A percentile compares a stretch with the other conserved stretches of the same genome.
phyloP scores from a whole-genome alignment of 2,113 vertebrate genomes.

The Perca schrenkii region DNA sequence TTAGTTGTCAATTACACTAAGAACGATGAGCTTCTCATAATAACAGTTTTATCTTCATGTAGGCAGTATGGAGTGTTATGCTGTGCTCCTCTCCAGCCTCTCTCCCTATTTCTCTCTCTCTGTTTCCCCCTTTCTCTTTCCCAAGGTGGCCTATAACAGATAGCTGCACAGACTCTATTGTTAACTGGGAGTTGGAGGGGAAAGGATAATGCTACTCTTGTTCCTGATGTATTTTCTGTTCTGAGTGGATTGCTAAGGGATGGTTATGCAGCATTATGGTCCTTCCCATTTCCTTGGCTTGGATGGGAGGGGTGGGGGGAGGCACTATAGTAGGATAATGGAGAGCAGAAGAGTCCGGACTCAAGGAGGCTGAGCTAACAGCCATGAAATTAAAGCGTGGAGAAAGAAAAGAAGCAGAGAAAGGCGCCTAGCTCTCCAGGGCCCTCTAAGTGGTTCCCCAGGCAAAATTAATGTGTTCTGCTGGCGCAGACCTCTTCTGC shows the following conservation, averaged over 20 bases:
- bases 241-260: constrained; percentile 74
- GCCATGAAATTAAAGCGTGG: constrained; percentile 79
- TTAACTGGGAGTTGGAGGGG: constrained; percentile 63
- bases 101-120: background rate
- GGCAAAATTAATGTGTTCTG: constrained; percentile 72
- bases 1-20: constrained; percentile 58
- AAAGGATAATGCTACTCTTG: constrained; percentile 68
- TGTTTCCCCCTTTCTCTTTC: background rate
- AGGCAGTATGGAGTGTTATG: constrained; percentile 29
- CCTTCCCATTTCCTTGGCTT: constrained; percentile 70
- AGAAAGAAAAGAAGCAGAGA: constrained; percentile 71
- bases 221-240: constrained; percentile 76
- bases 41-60: constrained; percentile 64
- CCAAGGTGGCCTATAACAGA: constrained; percentile 53
- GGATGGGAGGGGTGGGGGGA: constrained; percentile 15
- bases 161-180: constrained; percentile 60
- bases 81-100: constrained; percentile 25
- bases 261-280: constrained; percentile 75
- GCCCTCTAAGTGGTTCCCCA: constrained; percentile 72
- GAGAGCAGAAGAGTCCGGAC: constrained; percentile 64
- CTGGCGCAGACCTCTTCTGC: constrained; percentile 51
- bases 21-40: constrained; percentile 60
- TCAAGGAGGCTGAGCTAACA: constrained; percentile 79
- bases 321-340: constrained; percentile 73
- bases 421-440: constrained; percentile 60